These are phyloP conservation scores for Leptobrachium ailaonicum DNA, from an alignment of 2,113 vertebrate species.

Conservation along the genomic window DNA sequence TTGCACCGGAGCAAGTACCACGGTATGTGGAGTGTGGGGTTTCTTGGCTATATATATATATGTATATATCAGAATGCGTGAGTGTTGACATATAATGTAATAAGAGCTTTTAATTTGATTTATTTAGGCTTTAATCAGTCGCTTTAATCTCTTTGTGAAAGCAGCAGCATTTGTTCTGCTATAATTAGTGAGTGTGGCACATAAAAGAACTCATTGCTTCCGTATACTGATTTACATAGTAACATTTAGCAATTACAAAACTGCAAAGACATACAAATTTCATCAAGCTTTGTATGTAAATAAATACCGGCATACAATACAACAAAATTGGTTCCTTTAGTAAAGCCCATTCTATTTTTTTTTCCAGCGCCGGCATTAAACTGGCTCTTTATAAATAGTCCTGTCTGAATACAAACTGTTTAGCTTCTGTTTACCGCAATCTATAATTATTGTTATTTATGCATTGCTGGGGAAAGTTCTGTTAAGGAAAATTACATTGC, in stretches of 20 bases:
- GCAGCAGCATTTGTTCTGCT: background rate
- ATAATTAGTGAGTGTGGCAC: slow-evolving; percentile 1
- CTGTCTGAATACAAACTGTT: slow-evolving; percentile 9
- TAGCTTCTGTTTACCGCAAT: background rate
- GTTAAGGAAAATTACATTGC: slow-evolving; percentile 22
- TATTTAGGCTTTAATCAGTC: background rate
- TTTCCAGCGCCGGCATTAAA: background rate
- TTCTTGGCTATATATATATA: no score
- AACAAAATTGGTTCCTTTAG: background rate
- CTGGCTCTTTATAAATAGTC: background rate
- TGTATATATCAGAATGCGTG: no score
- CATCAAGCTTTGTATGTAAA: slow-evolving; percentile 25
- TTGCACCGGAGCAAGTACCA: no score
- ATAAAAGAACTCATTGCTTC: background rate
- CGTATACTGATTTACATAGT: background rate
- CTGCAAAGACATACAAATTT: background rate
- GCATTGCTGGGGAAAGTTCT: slow-evolving; percentile 13
- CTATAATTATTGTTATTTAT: slow-evolving; percentile 22
- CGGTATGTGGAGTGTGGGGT: no score
- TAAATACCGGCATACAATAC: slow-evolving; percentile 8
- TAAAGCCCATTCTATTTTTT: background rate
- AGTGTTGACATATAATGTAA: no score
- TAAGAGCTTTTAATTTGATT: background rate
- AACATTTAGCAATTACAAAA: background rate
- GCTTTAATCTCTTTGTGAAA: background rate